Conservation (phyloP, 2,888 invertebrate genomes). For the Andrena bucephala region DNA sequence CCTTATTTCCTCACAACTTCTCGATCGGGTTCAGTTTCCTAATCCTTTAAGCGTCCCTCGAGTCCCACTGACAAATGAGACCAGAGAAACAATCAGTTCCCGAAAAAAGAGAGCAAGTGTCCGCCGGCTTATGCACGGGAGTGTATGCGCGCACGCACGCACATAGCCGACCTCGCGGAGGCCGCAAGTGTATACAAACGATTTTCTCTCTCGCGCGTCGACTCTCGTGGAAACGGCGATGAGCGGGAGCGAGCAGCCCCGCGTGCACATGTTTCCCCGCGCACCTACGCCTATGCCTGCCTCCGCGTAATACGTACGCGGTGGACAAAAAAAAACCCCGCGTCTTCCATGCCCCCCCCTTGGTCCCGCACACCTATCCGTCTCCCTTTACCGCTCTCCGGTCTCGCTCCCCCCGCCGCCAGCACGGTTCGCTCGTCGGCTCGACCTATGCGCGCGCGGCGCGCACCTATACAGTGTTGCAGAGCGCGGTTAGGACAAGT, state of each 20-base stretch:
- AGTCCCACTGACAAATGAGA: no score
- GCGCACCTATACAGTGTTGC: slow-evolving; percentile 53
- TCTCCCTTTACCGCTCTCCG: neutral
- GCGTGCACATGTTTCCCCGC: slow-evolving; percentile 54
- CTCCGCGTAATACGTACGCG: slow-evolving; percentile 48
- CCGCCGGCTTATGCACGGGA: no score
- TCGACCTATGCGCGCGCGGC: slow-evolving; percentile 46
- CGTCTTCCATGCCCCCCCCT: slow-evolving; percentile 30
- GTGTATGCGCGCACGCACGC: slow-evolving; percentile 6
- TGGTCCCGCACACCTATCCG: slow-evolving; percentile 6
- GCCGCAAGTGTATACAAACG: slow-evolving; percentile 58
- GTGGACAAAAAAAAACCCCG: slow-evolving; percentile 58
- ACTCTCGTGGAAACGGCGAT: slow-evolving; percentile 55
- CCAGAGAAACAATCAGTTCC: no score
- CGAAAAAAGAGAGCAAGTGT: no score
- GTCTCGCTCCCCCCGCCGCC: neutral
- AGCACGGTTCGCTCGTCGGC: slow-evolving; percentile 15
- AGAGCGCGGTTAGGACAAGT: slow-evolving; percentile 70
- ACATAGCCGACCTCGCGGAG: slow-evolving; percentile 38
- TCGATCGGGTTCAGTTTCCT: no score
- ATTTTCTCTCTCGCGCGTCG: slow-evolving; percentile 53
- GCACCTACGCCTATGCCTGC: slow-evolving; percentile 31
- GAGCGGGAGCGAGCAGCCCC: slow-evolving; percentile 26
- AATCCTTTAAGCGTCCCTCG: no score
- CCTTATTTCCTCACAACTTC: no score